Percentiles rank a stretch among this genome's conserved stretches.
phyloP scores from a whole-genome alignment of 1,140 invertebrate genomes.

The Arion vulgaris region DNA sequence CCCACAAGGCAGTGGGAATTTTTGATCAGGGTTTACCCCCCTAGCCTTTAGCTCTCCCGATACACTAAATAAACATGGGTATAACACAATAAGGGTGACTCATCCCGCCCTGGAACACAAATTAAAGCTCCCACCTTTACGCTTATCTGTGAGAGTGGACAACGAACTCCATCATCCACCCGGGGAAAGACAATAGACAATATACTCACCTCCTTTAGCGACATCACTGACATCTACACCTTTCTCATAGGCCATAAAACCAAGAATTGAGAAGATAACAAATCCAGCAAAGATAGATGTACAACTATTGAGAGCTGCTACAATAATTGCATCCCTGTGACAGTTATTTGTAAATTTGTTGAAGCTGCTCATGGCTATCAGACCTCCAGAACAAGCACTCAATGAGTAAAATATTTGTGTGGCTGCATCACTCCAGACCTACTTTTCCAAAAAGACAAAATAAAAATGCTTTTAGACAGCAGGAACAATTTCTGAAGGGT shows the following conservation, averaged over 20 bases:
- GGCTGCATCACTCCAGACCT: slow-evolving; percentile 91
- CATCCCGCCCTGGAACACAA: too few relatives aligned
- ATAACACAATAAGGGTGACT: too few relatives aligned
- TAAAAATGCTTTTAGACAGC: too few relatives aligned
- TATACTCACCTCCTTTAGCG: slow-evolving; percentile 65
- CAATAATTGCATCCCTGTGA: slow-evolving; percentile 87
- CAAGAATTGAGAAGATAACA: slow-evolving; percentile 97
- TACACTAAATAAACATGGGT: too few relatives aligned
- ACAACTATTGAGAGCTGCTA: slow-evolving; percentile 94
- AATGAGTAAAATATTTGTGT: slow-evolving; percentile 95
- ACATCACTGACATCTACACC: slow-evolving; percentile 62
- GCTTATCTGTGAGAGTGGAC: too few relatives aligned
- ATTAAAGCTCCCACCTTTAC: too few relatives aligned
- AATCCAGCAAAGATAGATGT: slow-evolving; percentile 98
- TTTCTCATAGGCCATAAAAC: slow-evolving; percentile 74
- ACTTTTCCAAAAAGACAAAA: neutral
- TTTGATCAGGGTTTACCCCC: too few relatives aligned
- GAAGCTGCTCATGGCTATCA: slow-evolving; percentile 94
- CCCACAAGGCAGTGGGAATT: too few relatives aligned
- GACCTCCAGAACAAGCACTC: slow-evolving; percentile 92
- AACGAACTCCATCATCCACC: too few relatives aligned
- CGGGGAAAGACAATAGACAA: too few relatives aligned
- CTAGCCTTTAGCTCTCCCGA: too few relatives aligned
- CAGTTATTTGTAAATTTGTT: slow-evolving; percentile 94
- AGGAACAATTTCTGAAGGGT: too few relatives aligned